Evolutionary conservation across 2,113 vertebrate species (phyloP), one percentile per base, ranked within the genome.

Genomic region (Thamnaconus septentrionalis): DNA sequence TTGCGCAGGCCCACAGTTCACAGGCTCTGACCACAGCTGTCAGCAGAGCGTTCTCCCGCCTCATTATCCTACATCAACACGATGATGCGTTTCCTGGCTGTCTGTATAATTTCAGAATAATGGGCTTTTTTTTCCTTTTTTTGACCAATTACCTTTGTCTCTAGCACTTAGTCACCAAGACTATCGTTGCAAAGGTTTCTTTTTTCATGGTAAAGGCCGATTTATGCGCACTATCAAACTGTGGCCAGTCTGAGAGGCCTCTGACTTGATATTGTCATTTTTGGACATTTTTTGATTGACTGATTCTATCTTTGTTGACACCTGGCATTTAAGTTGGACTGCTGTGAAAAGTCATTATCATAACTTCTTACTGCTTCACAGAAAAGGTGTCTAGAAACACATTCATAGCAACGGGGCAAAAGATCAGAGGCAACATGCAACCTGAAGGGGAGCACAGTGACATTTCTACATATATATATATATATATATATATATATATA

Each of bases 1-100:
- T 85, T 76, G 81, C 9, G 50, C 75, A 59, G n/a, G 51, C 42
- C 31, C 59, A 62, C 70, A 71, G 73, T 79, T 81, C 78, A 81
- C 70, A 51, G 81, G 71, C 56, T 71, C 41, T 79, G 75, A 75
- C 75, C 70, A 70, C 63, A 59, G 55, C 69, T 73, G 75, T 67
- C 6, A 5, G 44, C 42, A 56, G 58, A 59, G 53, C 78, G 56
- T 71, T 73, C 73, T 59, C 71, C 63, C 53, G 65, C 74, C 70
- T 65, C 71, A 31, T 31, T 31, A 31, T 31, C 18, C 18, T 31
- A 31, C 68, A 54, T 39, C 75, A 65, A 54, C 63, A 51, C 41
- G 11, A 50, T 53, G 43, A 18, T 52, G 61, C 48, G 8, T 71
- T 69, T 50, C 4, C 39, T 66, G 43, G 12, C 65, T 66, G 42